Evolutionary conservation across 2,113 vertebrate species (phyloP).

Genomic region (Catharus minimus): DNA sequence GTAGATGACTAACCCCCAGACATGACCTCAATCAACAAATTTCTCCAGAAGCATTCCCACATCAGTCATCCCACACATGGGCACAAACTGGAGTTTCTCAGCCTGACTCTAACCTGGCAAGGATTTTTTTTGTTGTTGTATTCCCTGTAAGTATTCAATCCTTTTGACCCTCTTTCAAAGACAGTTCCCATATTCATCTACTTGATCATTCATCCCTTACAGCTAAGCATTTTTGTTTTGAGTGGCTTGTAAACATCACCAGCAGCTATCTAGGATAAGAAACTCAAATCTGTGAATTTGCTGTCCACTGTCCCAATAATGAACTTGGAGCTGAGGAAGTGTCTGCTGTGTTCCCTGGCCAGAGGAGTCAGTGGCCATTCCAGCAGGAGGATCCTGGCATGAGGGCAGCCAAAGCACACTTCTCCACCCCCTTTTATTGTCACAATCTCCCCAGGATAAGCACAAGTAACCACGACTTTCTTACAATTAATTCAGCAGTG

Average conservation of each 20-base stretch:
- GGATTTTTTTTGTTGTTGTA: not conserved
- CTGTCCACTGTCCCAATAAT: not conserved
- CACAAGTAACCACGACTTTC: not conserved
- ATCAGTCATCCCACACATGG: not conserved
- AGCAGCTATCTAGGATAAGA: not conserved
- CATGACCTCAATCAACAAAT: not conserved
- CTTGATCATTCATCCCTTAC: not conserved
- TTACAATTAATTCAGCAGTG: constrained; percentile 7
- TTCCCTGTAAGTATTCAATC: not conserved
- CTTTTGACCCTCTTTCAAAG: not conserved
- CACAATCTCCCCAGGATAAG: not conserved
- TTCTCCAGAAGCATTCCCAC: not conserved
- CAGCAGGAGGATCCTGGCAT: not conserved
- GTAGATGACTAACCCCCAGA: not conserved
- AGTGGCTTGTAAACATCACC: not conserved
- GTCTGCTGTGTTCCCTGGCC: not conserved
- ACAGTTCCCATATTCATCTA: not conserved
- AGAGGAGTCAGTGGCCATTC: not conserved
- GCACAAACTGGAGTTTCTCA: not conserved
- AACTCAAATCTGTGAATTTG: not conserved
- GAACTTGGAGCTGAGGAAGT: not conserved
- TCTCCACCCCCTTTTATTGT: not conserved
- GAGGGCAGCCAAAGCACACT: not conserved
- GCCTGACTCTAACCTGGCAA: not conserved
- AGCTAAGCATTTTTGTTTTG: not conserved